Evolutionary conservation across 2,888 invertebrate genomes (phyloP), one percentile per base, ranked within the genome.

Genomic region (Nephrocerus scutellatus): DNA sequence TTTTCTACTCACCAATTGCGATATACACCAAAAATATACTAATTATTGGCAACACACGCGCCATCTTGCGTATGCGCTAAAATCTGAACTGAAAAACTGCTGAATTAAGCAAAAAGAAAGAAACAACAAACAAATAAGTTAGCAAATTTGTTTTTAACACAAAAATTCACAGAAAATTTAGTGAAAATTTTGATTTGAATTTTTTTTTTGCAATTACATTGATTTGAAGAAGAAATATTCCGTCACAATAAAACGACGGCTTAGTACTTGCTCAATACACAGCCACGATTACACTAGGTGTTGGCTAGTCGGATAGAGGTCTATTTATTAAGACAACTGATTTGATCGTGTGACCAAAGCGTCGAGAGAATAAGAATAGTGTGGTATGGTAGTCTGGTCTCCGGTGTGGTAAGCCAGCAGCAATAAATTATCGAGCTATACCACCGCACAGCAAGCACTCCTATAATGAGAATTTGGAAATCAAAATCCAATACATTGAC

Each of bases 241-340:
- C 44, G 43, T 41, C 34, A 26, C 25, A 19, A 14, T 10, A 15
- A 49, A 52, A 52, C 50, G 52, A 53, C 55, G 53, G 53, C 59
- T 53, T 49, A 52, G 59, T 59, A 66, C 63, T 66, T 60, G 56
- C 56, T 59, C 61, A 57, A 63, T 61, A 66, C 62, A 66, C 65
- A 63, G 67, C 63, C 64, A 64, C 63, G 63, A 59, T 65, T 63
- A 64, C 63, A 69, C 69, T 69, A 69, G 67, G 66, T 68, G 68
- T 66, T 68, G 65, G 60, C 63, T 59, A 55, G 51, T 52, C 51
- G 53, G 57, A 59, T 57, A 60, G 58, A 61, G 68, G 66, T 66
- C 69, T 69, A 69, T 69, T 69, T 69, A 69, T 69, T 63, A 69
- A 69, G 68, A 63, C 57, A n/a, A n/a, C n/a, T n/a, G n/a, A n/a